Evolutionary conservation across 2,113 vertebrate species (phyloP).

Genomic region (Girardinichthys multiradiatus): DNA sequence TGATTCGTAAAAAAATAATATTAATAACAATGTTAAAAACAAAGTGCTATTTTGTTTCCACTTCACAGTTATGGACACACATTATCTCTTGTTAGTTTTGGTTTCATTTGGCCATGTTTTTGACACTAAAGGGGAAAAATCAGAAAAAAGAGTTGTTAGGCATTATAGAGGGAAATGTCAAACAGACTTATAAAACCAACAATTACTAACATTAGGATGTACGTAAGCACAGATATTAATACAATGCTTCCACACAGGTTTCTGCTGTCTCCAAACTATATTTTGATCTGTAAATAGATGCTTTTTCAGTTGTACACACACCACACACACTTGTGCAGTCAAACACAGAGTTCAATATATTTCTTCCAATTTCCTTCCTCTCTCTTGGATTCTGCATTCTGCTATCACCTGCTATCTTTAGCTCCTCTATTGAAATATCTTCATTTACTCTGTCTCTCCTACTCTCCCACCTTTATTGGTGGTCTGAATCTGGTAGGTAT

Average conservation of each 20-base stretch:
- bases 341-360: constrained; percentile 45
- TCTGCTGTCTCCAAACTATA: no score
- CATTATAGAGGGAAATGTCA: no score
- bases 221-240: not conserved
- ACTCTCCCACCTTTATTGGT: constrained; percentile 70
- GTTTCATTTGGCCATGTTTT: not conserved
- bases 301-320: constrained; percentile 4
- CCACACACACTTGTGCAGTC: constrained; percentile 61
- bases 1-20: not conserved
- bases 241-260: no score
- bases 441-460: constrained; percentile 44
- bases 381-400: constrained; percentile 24
- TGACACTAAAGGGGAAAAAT: not conserved
- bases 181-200: not conserved
- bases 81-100: no score
- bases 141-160: not conserved
- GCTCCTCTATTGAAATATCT: constrained; percentile 54
- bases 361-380: constrained; percentile 22
- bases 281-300: no score
- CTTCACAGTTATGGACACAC: no score
- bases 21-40: not conserved
- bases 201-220: not conserved
- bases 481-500: constrained; percentile 70
- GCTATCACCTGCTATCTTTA: constrained; percentile 67
- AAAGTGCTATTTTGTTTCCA: not conserved